Base-by-base conservation (phyloP, 2,888 invertebrate genomes). In the Ornithoptera priamus region DNA sequence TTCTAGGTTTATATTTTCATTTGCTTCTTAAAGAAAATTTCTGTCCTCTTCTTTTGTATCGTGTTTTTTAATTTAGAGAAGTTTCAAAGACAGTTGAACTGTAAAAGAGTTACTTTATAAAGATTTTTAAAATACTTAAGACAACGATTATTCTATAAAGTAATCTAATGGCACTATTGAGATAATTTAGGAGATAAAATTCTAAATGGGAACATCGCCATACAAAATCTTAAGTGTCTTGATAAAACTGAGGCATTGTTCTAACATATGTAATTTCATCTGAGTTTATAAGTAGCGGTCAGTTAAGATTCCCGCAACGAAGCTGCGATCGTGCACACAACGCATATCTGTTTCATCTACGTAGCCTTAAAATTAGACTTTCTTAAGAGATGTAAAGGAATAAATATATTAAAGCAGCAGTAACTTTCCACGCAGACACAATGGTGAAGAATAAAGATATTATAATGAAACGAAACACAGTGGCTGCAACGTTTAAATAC, bases 401-500 rank as follows among this genome's bases (percentile, higher is more conserved):
- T 56, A 60, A 64, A 70, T 39, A 22, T 46, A 53, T 24, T 20
- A 63, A 20, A 18, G 20, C 30, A 64, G 30, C 24, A 63, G 61
- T 67, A 67, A 67, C 67, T 70, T 67, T 70, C 70, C 67, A 70
- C 70, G 42, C 65, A 58, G 18, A 67, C 6, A 70, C 67, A 67
- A 70, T 70, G 24, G 67, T 18, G 63, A 64, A 36, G 85, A 84
- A 60, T 10, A 67, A 61, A 36, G 85, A 85, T 85, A 75, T 83
- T 85, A 85, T 85, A 83, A 84, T 30, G 30, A 80, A 77, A 86
- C 86, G 82, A 83, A 88, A 85, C 80, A 82, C 90, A 77, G 90
- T 90, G 86, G 90, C 90, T 86, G 84, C 85, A 89, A 85, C 78
- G 80, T 80, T 78, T 81, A 81, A 84, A 84, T 81, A 81, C 76